Evolutionary conservation across 1,140 invertebrate genomes (phyloP).

Genomic region (Drosophila murphyi): DNA sequence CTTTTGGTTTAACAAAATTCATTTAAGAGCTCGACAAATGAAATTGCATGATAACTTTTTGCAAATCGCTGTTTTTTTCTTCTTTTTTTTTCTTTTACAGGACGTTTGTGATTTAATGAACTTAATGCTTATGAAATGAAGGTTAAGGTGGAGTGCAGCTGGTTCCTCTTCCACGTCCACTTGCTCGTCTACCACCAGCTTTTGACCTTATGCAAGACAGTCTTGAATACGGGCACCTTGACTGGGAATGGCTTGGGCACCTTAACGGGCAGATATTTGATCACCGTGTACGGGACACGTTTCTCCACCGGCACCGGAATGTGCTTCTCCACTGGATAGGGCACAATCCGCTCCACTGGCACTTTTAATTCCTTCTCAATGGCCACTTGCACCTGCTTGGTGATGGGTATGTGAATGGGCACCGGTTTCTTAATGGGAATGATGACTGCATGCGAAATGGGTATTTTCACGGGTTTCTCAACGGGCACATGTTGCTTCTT

Average conservation of each 20-base stretch:
- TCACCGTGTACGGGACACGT: slow-evolving; percentile 88
- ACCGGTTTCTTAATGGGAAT: slow-evolving; percentile 90
- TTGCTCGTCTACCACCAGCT: slow-evolving; percentile 69
- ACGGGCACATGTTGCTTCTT: slow-evolving; percentile 89
- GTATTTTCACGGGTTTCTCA: slow-evolving; percentile 88
- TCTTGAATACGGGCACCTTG: slow-evolving; percentile 91
- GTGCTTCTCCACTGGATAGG: slow-evolving; percentile 90
- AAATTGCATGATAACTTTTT: slow-evolving; percentile 51
- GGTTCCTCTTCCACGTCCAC: background rate
- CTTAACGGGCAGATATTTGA: slow-evolving; percentile 90
- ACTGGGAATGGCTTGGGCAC: slow-evolving; percentile 90
- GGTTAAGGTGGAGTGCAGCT: slow-evolving; percentile 25
- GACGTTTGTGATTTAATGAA: slow-evolving; percentile 51
- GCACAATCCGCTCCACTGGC: slow-evolving; percentile 89
- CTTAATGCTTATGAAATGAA: slow-evolving; percentile 58
- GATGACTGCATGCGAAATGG: slow-evolving; percentile 89
- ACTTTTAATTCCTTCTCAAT: slow-evolving; percentile 89
- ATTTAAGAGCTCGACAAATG: slow-evolving; percentile 53
- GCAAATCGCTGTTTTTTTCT: slow-evolving; percentile 12
- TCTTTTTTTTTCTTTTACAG: background rate
- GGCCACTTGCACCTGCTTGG: slow-evolving; percentile 89
- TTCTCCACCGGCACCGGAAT: slow-evolving; percentile 91
- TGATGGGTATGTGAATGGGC: slow-evolving; percentile 90
- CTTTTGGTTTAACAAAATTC: slow-evolving; percentile 58
- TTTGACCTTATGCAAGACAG: slow-evolving; percentile 87